Evolutionary conservation across 2,888 invertebrate species (phyloP).

Genomic region (Strigamia maritima): DNA sequence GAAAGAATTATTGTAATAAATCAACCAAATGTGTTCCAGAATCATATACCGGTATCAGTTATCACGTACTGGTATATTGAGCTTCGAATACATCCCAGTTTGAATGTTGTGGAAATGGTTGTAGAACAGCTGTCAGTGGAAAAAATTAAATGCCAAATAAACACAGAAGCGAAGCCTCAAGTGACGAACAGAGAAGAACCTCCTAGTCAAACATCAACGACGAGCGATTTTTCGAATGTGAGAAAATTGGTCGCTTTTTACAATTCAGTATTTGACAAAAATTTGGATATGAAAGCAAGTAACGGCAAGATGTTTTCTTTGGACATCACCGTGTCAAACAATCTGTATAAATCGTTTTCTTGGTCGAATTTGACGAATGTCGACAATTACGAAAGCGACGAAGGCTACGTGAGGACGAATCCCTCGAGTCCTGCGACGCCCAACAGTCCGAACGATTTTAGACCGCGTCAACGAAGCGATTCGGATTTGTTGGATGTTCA

Average conservation of each 20-base stretch:
- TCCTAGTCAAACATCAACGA: too few species aligned
- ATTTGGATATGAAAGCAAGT: not conserved
- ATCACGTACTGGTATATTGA: too few species aligned
- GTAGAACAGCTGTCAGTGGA: too few species aligned
- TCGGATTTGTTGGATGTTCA: not conserved
- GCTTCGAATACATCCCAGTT: too few species aligned
- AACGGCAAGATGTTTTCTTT: not conserved
- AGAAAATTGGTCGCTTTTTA: not conserved
- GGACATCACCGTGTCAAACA: not conserved
- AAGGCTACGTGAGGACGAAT: slow-evolving; percentile 35
- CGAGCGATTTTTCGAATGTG: too few species aligned
- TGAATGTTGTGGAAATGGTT: too few species aligned
- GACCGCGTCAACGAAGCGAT: not conserved
- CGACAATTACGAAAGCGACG: slow-evolving; percentile 34
- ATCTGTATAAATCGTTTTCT: slow-evolving; percentile 23
- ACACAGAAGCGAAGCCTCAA: not conserved
- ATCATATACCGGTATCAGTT: too few species aligned
- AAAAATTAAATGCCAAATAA: too few species aligned
- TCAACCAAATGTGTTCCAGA: too few species aligned
- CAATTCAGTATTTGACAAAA: not conserved
- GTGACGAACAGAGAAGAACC: not conserved
- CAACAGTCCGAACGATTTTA: not conserved
- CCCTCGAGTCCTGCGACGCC: not conserved
- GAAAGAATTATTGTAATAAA: too few species aligned
- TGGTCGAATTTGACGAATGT: slow-evolving; percentile 28